Evolutionary conservation across 2,113 vertebrate genomes (phyloP), one percentile per base, ranked within the genome.

Genomic region (Aphelocoma coerulescens): DNA sequence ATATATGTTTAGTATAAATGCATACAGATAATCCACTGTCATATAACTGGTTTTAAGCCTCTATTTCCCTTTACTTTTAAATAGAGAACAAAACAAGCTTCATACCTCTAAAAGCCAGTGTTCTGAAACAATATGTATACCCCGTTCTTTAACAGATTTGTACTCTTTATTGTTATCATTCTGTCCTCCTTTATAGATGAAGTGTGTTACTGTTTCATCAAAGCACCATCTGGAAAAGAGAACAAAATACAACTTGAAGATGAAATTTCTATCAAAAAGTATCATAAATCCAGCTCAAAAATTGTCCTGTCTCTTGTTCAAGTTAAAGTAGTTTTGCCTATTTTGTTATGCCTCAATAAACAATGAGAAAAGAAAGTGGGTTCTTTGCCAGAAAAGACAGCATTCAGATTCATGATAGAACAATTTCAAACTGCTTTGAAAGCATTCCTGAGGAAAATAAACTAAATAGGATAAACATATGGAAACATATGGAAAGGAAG

Each of bases 181-280:
- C 55, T 98, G 98, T n/a, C 98, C 98, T 37, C 99, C 99, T 77
- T 99, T 99, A 95, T 99, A 99, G 96, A 99, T 98, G 97, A 99
- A 99, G 95, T 99, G 99, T 11, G 99, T 99, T 92, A 99, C 99
- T 11, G 98, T 98, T 89, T 99, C 98, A 94, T 99, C 99, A 97
- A 99, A 99, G 46, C 98, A 98, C 99, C 99, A 99, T 79, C 99
- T 99, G 84, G 65, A 78, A 93, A 71, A 96, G 35, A 37, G 74
- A 94, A 75, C 2, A 6, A 55, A 93, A 82, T 30, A 48, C 55
- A 96, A 91, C 15, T 44, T 88, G 37, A 79, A 97, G 30, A 84
- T 9, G 21, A 1, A 11, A 62, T 30, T 59, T 82, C 51, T 74
- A 55, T 23, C 41, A 69, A 52, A 87, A 76, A 66, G 22, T 28